Evolutionary conservation across 2,113 vertebrate species (phyloP), one percentile per base, ranked within the genome.

Genomic region (Recurvirostra avosetta): DNA sequence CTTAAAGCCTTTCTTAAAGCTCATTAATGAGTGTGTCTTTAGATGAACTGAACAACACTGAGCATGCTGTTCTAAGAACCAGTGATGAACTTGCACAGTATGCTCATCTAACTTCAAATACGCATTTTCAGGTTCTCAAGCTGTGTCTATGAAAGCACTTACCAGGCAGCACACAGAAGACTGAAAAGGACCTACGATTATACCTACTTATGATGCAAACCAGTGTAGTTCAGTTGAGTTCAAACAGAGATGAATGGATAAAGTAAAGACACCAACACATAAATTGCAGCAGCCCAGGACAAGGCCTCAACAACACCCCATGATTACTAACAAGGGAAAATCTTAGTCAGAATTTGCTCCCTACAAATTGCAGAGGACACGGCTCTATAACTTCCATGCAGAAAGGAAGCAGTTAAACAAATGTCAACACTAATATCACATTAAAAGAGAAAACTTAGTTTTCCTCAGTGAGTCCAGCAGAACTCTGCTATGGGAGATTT

Each of bases 301-400:
- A 43, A 47, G 20, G 19, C 1, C 6, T 22, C 36, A 38, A 23
- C 34, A 71, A 52, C 11, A 55, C 2, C 8, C 8, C 3, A 0
- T 36, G 17, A 47, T 38, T 52, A 59, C 22, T 45, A 67, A 36
- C 3, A 72, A 68, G 11, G 21, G 12, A 52, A 89, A 87, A 41
- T 11, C 27, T 52, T 49, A 21, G 23, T 20, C 41, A 67, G 29
- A 81, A 91, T 76, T 72, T 75, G 9, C 34, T 82, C 47, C 5
- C 2, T 76, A 21, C 5, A 41, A 53, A 36, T 15, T 62, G 12
- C 56, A 86, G 22, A 15, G 9, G 1, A 63, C 5, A n/a, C 25
- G 17, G 8, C 4, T 85, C 27, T 66, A 0, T 15, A 41, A 73
- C 9, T 55, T 82, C 49, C 36, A 52, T 12, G 8, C 34, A 68